phyloP scores from a whole-genome alignment of 1,140 invertebrate species.

The Stegodyphus mimosarum region DNA sequence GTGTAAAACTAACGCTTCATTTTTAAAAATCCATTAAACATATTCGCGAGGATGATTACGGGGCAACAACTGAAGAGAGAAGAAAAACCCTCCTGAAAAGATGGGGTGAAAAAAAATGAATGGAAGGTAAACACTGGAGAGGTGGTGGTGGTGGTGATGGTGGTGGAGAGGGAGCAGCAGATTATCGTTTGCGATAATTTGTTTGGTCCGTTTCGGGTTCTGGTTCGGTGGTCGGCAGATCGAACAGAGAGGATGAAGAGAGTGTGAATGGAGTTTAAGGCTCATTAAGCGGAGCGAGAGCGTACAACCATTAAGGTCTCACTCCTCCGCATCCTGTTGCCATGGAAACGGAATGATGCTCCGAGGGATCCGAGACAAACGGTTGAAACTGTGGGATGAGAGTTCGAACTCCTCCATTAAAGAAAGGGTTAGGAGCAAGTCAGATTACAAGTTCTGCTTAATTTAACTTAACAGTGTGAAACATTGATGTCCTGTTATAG shows the following conservation, averaged over 20 bases:
- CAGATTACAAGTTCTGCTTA: too few species aligned
- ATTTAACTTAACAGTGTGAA: too few species aligned
- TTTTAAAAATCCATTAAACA: constrained; percentile 44
- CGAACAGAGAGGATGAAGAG: constrained; percentile 42
- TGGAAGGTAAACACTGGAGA: constrained; percentile 26
- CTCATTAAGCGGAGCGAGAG: constrained; percentile 45
- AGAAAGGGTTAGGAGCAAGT: too few species aligned
- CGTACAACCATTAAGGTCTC: constrained; percentile 41
- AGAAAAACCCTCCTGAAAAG: not conserved
- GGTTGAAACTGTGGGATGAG: not conserved
- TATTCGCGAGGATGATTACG: not conserved
- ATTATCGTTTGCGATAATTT: constrained; percentile 57
- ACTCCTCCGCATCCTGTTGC: constrained; percentile 42
- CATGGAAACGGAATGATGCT: constrained; percentile 41
- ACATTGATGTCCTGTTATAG: too few species aligned
- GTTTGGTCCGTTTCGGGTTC: constrained; percentile 57
- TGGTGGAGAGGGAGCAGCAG: not conserved
- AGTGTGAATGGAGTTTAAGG: constrained; percentile 59
- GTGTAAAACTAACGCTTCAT: not conserved
- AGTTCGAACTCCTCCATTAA: too few species aligned
- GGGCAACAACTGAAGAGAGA: not conserved
- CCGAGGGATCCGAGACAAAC: constrained; percentile 20
- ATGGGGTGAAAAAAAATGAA: constrained; percentile 15
- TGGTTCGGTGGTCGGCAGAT: constrained; percentile 42
- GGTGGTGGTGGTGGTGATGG: not conserved